A percentile compares a stretch with the other conserved stretches of the same genome.
These are phyloP conservation scores for Phrynocephalus guinanensis DNA, from an alignment of 2,797 vertebrate species.

Conservation along the genomic window DNA sequence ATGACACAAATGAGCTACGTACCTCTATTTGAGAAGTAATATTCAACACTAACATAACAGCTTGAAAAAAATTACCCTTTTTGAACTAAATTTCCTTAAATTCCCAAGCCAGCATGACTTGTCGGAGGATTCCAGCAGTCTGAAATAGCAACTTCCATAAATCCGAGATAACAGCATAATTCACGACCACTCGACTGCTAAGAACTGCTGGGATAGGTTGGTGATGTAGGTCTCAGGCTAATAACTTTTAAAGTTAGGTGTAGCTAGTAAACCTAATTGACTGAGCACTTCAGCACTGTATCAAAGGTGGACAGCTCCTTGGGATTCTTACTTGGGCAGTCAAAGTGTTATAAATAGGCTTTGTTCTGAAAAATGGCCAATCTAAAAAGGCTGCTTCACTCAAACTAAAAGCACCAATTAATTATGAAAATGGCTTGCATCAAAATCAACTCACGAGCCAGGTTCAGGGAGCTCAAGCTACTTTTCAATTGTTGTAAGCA, in stretches of 20 bases:
- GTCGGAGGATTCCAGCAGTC: too few species aligned
- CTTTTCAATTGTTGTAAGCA: background rate
- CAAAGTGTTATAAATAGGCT: background rate
- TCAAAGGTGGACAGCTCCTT: background rate
- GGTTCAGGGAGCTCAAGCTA: background rate
- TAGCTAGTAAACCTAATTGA: background rate
- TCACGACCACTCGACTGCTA: background rate
- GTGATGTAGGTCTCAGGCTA: too few species aligned
- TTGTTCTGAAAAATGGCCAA: too few species aligned
- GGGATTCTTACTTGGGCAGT: background rate
- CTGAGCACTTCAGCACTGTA: conserved; percentile 15
- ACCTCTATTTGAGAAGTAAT: background rate
- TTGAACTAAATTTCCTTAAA: too few species aligned
- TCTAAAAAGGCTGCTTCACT: background rate
- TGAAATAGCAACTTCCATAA: too few species aligned
- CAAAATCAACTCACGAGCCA: background rate
- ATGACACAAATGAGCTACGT: background rate
- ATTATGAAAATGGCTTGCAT: background rate
- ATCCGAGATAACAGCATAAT: background rate
- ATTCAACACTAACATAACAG: background rate
- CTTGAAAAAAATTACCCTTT: too few species aligned
- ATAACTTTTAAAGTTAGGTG: background rate
- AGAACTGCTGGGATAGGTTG: too few species aligned
- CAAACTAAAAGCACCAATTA: background rate
- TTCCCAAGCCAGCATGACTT: too few species aligned